Conservation (phyloP, 2,797 vertebrate species). For the Odontamblyopus lacepedii region DNA sequence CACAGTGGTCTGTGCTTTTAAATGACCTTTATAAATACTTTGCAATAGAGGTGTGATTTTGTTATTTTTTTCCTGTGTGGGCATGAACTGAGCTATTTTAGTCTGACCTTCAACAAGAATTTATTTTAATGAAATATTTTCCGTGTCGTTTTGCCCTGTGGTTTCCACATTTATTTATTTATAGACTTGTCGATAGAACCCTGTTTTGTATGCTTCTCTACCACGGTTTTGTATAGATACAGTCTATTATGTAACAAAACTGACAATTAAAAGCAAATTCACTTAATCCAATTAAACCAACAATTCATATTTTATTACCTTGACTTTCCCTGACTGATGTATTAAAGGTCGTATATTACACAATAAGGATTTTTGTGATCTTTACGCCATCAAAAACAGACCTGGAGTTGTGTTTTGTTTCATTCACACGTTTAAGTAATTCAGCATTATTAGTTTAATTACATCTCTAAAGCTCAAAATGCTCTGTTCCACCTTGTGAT, state of each 20-base stretch:
- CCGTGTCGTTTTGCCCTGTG: neutral
- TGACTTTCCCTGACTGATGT: neutral
- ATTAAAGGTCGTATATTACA: neutral
- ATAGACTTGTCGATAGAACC: neutral
- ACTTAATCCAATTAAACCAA: too few relatives aligned
- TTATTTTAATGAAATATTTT: constrained; percentile 48
- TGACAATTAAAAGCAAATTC: neutral
- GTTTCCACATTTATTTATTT: constrained; percentile 15
- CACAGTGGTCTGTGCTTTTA: neutral
- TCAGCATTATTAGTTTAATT: too few relatives aligned
- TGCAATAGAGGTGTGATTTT: neutral
- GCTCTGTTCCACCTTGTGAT: too few relatives aligned
- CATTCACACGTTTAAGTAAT: too few relatives aligned
- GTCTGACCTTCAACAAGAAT: constrained; percentile 52
- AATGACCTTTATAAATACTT: constrained; percentile 3
- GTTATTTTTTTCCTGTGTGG: constrained; percentile 25
- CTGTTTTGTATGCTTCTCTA: neutral
- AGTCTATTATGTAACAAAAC: neutral
- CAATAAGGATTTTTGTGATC: too few relatives aligned
- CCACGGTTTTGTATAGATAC: neutral
- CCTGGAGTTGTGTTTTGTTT: too few relatives aligned
- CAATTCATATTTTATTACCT: neutral
- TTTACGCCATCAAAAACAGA: too few relatives aligned
- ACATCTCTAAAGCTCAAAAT: too few relatives aligned
- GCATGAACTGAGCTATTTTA: constrained; percentile 58